Base-by-base conservation (phyloP, 2,113 vertebrate species). In the Kryptolebias marmoratus region DNA sequence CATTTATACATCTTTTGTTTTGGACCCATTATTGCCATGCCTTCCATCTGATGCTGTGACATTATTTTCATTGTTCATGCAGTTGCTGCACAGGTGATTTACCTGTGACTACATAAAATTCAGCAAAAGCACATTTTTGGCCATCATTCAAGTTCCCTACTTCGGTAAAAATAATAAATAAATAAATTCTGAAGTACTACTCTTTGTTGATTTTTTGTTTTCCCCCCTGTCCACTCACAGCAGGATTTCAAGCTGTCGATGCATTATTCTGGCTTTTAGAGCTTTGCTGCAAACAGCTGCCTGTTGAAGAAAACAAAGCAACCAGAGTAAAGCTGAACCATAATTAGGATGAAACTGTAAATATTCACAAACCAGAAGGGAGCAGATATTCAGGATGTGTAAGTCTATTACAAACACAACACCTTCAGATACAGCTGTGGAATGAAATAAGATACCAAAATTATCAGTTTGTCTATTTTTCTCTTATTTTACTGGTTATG, bases 231-330 rank as follows among this genome's bases (percentile, higher is more conserved):
- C 11, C 28, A 56, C 54, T 31, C 3, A 22, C 49, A n/a, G 4
- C 14, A 28, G 14, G 30, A 56, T 31, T 31, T 31, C 2, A 15
- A 15, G 13, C 28, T 31, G 28, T 31, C 16, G 28, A 13, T 56
- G 54, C 13, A 31, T 31, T 1, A 56, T 15, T 8, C 12, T 55
- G 53, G 3, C 53, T 30, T 55, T 55, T 31, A 30, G 28, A 56
- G 30, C 28, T 8, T n/a, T 14, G 27, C 54, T 56, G 28, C 5
- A 73, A 65, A 44, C 45, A 52, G 27, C 54, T 32, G 31, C 45
- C 16, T 32, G 45, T 16, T 52, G 32, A 36, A 27, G 47, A 66
- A 50, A 65, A 42, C 32, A 44, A 68, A 63, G 4, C 52, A 57
- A 18, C 13, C 14, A 57, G 44, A n/a, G 61, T 10, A 45, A 36